Percentiles rank a stretch among this genome's conserved stretches.
These are phyloP conservation scores for Scolopax mira DNA, from an alignment of 2,113 vertebrate species.

Conservation along the genomic window DNA sequence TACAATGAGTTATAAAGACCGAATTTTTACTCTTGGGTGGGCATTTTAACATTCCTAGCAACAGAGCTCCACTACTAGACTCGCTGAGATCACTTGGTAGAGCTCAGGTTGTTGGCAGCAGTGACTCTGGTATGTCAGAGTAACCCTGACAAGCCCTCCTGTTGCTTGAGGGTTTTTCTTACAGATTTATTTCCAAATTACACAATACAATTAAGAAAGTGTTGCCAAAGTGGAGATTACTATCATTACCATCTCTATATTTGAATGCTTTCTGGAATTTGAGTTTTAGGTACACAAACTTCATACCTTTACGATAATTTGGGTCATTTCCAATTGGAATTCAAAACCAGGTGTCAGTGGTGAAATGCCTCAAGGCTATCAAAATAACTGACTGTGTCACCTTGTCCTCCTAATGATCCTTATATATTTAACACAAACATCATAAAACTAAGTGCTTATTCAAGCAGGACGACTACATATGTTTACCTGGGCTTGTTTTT, in stretches of 20 bases:
- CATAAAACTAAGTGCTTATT: conserved; percentile 72
- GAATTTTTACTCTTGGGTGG: conserved; percentile 36
- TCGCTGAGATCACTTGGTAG: background rate
- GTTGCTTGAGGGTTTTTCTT: background rate
- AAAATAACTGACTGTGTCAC: conserved; percentile 71
- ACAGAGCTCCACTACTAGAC: background rate
- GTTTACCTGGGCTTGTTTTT: conserved; percentile 67
- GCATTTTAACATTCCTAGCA: conserved; percentile 14
- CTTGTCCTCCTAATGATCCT: conserved; percentile 76
- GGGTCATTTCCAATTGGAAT: conserved; percentile 64
- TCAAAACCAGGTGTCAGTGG: conserved; percentile 58
- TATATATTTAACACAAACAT: conserved; percentile 70
- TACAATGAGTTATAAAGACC: conserved; percentile 32
- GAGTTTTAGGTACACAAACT: conserved; percentile 12
- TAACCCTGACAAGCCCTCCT: background rate
- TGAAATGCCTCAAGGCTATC: conserved; percentile 68
- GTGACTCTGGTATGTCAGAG: background rate
- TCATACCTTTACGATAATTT: conserved; percentile 21
- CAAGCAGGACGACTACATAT: conserved; percentile 73
- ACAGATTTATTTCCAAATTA: background rate
- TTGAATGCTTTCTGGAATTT: background rate
- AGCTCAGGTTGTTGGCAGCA: background rate
- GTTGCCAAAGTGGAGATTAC: background rate
- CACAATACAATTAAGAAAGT: background rate
- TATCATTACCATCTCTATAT: background rate